Evolutionary conservation across 2,888 invertebrate species (phyloP).

Genomic region (Drosophila eohydei): DNA sequence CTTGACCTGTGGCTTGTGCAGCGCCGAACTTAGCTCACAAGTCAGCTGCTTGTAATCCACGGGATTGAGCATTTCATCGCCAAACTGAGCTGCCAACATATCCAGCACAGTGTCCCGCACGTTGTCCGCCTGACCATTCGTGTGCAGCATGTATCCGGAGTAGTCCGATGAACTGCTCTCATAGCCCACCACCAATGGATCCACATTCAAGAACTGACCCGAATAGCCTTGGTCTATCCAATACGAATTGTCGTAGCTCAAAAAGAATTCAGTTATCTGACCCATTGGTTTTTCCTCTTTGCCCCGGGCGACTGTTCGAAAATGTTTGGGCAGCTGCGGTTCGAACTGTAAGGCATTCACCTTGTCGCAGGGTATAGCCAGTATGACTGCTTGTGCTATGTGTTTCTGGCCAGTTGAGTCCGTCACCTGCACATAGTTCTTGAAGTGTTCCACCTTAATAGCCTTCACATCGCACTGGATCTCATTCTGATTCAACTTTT

Average conservation of each 20-base stretch:
- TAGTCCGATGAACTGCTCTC: constrained; percentile 62
- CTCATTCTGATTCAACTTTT: constrained; percentile 19
- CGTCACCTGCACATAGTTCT: constrained; percentile 72
- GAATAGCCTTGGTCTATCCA: constrained; percentile 80
- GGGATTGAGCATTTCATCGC: constrained; percentile 77
- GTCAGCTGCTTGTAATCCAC: constrained; percentile 63
- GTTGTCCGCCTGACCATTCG: constrained; percentile 45
- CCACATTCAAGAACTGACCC: constrained; percentile 67
- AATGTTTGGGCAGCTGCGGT: constrained; percentile 74
- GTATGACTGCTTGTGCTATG: constrained; percentile 69
- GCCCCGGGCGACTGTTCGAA: constrained; percentile 21
- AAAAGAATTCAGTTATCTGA: constrained; percentile 73
- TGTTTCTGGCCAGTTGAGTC: constrained; percentile 61
- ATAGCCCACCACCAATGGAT: constrained; percentile 75
- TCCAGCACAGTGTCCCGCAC: constrained; percentile 62
- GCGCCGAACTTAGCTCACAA: constrained; percentile 58
- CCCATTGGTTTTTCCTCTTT: not conserved
- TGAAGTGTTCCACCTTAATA: constrained; percentile 69
- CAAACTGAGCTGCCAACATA: constrained; percentile 69
- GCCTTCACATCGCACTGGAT: constrained; percentile 47
- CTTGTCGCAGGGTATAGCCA: constrained; percentile 82
- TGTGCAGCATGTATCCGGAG: constrained; percentile 77
- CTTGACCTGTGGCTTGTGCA: constrained; percentile 66
- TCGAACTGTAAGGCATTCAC: constrained; percentile 68
- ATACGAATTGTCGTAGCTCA: constrained; percentile 71